phyloP scores from a whole-genome alignment of 2,797 vertebrate species.

The Oreonectes daqikongensis region DNA sequence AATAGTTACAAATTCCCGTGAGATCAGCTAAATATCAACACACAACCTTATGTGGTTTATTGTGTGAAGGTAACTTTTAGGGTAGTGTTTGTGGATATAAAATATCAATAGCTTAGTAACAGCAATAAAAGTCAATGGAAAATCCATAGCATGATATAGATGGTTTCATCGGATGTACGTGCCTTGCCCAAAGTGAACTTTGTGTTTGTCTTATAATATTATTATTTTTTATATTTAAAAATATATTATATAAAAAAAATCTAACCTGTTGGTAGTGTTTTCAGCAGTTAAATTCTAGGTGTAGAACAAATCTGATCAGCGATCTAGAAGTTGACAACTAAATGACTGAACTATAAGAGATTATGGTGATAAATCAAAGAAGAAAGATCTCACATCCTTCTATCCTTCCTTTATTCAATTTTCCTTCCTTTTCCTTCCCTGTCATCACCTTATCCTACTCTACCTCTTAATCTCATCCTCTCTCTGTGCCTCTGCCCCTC shows the following conservation, averaged over 20 bases:
- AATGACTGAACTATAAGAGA: constrained; percentile 45
- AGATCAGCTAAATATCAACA: too few species aligned
- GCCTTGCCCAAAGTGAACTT: too few species aligned
- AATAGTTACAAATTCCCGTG: too few species aligned
- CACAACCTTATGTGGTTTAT: too few species aligned
- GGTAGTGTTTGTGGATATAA: neutral
- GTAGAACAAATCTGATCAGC: constrained; percentile 24
- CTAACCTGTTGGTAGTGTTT: constrained; percentile 23
- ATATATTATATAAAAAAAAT: too few species aligned
- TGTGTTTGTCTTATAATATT: too few species aligned
- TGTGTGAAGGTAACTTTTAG: neutral
- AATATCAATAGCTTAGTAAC: neutral
- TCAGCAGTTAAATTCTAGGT: neutral
- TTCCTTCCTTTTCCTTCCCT: neutral
- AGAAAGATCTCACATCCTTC: neutral
- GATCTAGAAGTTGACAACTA: constrained; percentile 27
- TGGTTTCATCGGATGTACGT: too few species aligned
- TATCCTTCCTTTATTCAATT: neutral
- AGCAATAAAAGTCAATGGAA: neutral
- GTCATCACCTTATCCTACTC: constrained; percentile 10
- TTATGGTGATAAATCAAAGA: constrained; percentile 31
- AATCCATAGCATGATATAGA: neutral
- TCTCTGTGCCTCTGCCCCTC: neutral
- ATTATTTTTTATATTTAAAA: too few species aligned
- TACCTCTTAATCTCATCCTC: constrained; percentile 25